Percentiles rank a stretch among this genome's conserved stretches.
phyloP scores from a whole-genome alignment of 2,888 invertebrate species.

The Anthrax anthrax region DNA sequence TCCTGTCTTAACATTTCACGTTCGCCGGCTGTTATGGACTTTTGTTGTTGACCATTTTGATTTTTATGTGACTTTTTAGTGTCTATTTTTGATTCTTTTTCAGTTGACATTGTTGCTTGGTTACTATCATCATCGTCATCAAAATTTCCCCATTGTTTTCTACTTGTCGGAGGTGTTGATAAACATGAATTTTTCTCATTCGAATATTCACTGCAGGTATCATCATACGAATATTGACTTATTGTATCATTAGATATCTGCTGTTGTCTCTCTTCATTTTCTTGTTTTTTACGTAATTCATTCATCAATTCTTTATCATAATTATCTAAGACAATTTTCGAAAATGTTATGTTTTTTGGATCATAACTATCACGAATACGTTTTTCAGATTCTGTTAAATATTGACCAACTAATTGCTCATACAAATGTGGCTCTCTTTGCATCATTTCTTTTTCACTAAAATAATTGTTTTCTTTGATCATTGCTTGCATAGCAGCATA shows the following conservation, averaged over 20 bases:
- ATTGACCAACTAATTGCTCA: constrained; percentile 79
- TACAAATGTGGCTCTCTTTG: constrained; percentile 77
- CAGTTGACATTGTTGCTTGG: constrained; percentile 3
- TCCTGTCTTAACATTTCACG: constrained; percentile 57
- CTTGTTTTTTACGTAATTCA: constrained; percentile 45
- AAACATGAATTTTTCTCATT: constrained; percentile 9
- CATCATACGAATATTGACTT: not conserved
- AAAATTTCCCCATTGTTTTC: constrained; percentile 43
- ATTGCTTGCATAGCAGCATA: constrained; percentile 67
- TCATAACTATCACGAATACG: constrained; percentile 46
- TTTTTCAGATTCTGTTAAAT: constrained; percentile 63
- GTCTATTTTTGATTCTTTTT: constrained; percentile 16
- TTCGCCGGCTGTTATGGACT: constrained; percentile 42
- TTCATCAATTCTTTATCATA: constrained; percentile 59
- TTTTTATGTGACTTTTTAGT: constrained; percentile 22
- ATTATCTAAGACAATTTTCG: constrained; percentile 64
- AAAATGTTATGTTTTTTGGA: constrained; percentile 43
- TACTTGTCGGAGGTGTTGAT: constrained; percentile 20
- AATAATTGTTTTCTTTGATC: constrained; percentile 55
- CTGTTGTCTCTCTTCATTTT: not conserved
- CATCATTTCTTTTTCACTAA: constrained; percentile 89
- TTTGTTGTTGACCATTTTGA: constrained; percentile 17
- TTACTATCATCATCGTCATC: constrained; percentile 30
- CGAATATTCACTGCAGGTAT: not conserved
- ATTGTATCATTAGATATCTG: not conserved